Percentiles rank a stretch among this genome's conserved stretches.
Conservation (phyloP, 2,888 invertebrate genomes). For the Epinotia bilunana region DNA sequence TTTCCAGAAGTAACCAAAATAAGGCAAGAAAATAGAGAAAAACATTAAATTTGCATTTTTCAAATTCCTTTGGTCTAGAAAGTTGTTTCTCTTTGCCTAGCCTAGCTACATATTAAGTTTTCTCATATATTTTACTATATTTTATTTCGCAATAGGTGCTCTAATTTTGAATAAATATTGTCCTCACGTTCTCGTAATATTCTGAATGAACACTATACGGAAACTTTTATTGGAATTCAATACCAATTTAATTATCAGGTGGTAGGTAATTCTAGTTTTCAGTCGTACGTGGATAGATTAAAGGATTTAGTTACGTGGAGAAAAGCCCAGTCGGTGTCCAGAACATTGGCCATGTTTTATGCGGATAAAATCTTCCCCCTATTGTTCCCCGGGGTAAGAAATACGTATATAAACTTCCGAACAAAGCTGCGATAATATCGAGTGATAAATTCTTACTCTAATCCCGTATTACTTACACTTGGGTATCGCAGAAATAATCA, state of each 20-base stretch:
- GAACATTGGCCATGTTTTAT: slow-evolving; percentile 13
- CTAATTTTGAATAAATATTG: neutral
- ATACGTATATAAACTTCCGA: neutral
- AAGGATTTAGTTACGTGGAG: neutral
- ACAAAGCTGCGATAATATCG: neutral
- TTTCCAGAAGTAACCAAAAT: too few relatives aligned
- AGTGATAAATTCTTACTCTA: neutral
- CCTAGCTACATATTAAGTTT: too few relatives aligned
- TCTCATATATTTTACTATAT: too few relatives aligned
- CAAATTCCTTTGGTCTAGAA: too few relatives aligned
- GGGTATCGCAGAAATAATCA: neutral
- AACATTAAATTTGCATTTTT: too few relatives aligned
- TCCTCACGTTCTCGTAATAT: neutral
- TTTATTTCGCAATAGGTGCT: neutral
- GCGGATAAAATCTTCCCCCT: neutral
- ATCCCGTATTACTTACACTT: neutral
- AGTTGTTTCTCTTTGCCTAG: too few relatives aligned
- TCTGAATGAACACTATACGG: neutral
- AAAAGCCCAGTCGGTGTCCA: neutral
- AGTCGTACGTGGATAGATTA: neutral
- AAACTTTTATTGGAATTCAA: neutral
- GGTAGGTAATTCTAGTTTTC: neutral
- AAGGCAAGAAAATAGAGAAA: too few relatives aligned
- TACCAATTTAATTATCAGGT: neutral
- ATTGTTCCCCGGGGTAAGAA: neutral